phyloP scores from a whole-genome alignment of 2,113 vertebrate genomes.

The Diphyllodes magnificus region DNA sequence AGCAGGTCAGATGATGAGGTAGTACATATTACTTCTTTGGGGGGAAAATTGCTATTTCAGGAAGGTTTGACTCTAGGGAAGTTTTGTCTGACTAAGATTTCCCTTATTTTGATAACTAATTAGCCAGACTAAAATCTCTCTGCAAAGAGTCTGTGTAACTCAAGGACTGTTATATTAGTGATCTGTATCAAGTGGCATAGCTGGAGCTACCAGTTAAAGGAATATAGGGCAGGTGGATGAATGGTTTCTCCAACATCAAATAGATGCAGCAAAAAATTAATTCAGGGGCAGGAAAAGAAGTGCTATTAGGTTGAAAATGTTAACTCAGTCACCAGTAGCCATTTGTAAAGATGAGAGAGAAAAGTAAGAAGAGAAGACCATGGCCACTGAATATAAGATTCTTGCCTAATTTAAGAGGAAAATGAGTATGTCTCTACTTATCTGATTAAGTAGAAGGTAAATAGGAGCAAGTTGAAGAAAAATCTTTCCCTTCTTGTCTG shows the following conservation, averaged over 20 bases:
- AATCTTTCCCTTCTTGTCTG: neutral
- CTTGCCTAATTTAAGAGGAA: neutral
- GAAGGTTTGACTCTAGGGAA: neutral
- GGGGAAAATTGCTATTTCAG: neutral
- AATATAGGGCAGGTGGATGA: constrained; percentile 8
- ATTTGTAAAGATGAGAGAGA: neutral
- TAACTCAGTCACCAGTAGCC: neutral
- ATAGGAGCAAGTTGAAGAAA: neutral
- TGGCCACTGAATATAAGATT: neutral
- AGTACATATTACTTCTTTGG: neutral
- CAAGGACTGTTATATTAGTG: neutral
- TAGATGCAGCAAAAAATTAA: neutral
- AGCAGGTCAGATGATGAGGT: neutral
- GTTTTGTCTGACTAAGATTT: neutral
- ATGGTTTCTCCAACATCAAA: neutral
- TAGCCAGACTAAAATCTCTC: neutral
- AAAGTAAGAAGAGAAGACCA: neutral
- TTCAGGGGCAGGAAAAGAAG: neutral
- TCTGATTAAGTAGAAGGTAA: neutral
- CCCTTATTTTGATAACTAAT: neutral
- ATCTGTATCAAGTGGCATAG: neutral
- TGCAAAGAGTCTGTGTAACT: neutral
- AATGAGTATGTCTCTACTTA: neutral
- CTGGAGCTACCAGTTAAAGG: neutral
- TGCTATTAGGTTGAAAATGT: neutral